Conservation (phyloP, 2,888 invertebrate species). For the Octodonta nipae region DNA sequence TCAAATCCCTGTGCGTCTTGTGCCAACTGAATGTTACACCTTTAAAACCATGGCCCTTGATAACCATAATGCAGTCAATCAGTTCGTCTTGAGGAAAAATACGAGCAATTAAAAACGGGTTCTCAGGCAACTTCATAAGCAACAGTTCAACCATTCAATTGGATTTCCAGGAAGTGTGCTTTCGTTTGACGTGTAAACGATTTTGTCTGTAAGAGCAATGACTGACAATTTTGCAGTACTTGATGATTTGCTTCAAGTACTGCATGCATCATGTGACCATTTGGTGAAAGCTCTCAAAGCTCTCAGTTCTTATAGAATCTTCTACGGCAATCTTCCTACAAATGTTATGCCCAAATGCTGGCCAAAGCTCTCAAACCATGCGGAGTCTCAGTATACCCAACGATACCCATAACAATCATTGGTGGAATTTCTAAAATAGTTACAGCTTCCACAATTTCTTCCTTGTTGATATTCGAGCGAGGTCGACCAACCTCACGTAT, state of each 20-base stretch:
- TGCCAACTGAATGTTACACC: slow-evolving; percentile 99
- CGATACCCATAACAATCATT: slow-evolving; percentile 92
- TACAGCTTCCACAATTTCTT: slow-evolving; percentile 98
- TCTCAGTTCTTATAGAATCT: slow-evolving; percentile 99
- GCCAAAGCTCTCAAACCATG: slow-evolving; percentile 89
- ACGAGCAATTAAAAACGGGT: slow-evolving; percentile 75
- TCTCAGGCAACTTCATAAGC: slow-evolving; percentile 96
- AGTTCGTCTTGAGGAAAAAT: slow-evolving; percentile 96
- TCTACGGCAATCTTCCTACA: slow-evolving; percentile 94
- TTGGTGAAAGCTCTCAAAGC: slow-evolving; percentile 94
- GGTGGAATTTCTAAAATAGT: slow-evolving; percentile 97
- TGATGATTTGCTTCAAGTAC: slow-evolving; percentile 95
- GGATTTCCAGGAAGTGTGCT: slow-evolving; percentile 99
- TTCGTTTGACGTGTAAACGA: slow-evolving; percentile 83
- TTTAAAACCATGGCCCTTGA: slow-evolving; percentile 98
- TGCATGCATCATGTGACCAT: slow-evolving; percentile 94
- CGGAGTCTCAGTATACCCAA: slow-evolving; percentile 98
- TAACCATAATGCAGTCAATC: slow-evolving; percentile 98
- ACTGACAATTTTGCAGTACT: slow-evolving; percentile 95
- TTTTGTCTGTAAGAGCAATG: slow-evolving; percentile 94
- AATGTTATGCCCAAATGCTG: slow-evolving; percentile 97
- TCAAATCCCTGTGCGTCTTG: slow-evolving; percentile 99
- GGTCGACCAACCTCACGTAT: slow-evolving; percentile 97
- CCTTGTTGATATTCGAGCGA: slow-evolving; percentile 98
- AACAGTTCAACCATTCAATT: slow-evolving; percentile 92